Evolutionary conservation across 2,888 invertebrate genomes (phyloP).

Genomic region (Acrocyrtus sp.): DNA sequence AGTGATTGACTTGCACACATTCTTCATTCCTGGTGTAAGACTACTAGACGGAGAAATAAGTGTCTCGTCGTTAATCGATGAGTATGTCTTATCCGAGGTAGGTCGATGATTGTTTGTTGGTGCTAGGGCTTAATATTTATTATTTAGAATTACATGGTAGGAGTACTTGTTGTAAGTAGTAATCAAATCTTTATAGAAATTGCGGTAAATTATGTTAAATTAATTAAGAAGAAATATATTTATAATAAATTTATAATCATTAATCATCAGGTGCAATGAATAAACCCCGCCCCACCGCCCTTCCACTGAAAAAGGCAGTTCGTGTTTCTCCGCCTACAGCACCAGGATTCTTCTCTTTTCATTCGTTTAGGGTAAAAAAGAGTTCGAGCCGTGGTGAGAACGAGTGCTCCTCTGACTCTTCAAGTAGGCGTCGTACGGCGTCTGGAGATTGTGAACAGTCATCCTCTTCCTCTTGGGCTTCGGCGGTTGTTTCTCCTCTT

Average conservation of each 20-base stretch:
- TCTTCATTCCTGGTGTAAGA: no score
- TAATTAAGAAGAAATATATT: no score
- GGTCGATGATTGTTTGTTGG: no score
- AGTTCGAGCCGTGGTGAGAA: conserved; percentile 18
- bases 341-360: conserved; percentile 53
- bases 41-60: no score
- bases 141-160: no score
- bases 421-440: conserved; percentile 19
- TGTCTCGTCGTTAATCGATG: conserved; percentile 24
- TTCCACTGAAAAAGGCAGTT: conserved; percentile 50
- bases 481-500: conserved; percentile 25
- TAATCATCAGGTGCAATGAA: conserved; percentile 59
- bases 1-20: no score
- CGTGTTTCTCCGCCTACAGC: conserved; percentile 55
- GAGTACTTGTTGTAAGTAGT: no score
- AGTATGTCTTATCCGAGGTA: conserved; percentile 32
- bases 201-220: no score
- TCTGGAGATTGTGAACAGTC: conserved; percentile 27
- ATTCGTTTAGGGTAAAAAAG: conserved; percentile 59
- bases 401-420: conserved; percentile 9
- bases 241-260: no score
- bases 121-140: no score
- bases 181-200: no score
- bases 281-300: conserved; percentile 55
- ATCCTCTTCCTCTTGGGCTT: conserved; percentile 13